phyloP scores from a whole-genome alignment of 2,888 invertebrate genomes.

The Latrodectus hesperus region DNA sequence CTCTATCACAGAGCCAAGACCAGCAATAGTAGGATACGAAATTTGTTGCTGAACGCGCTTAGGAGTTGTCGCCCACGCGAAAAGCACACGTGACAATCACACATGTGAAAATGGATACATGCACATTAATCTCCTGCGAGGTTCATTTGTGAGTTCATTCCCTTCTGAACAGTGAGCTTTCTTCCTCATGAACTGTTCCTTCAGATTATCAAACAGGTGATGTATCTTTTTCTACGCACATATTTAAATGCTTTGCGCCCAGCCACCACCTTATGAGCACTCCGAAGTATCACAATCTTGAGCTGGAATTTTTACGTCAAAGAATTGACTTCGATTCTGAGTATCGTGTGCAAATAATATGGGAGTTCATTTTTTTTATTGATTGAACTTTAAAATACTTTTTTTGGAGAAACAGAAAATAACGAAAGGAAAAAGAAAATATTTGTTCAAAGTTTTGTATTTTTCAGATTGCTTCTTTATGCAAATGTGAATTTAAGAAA shows the following conservation, averaged over 20 bases:
- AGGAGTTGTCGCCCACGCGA: background rate
- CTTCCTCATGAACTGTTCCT: background rate
- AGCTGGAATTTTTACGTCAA: no score
- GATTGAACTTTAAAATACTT: no score
- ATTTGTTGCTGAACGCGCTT: constrained; percentile 1
- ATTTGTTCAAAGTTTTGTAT: no score
- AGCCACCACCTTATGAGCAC: no score
- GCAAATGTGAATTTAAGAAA: no score
- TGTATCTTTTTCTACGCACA: background rate
- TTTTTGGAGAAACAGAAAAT: no score
- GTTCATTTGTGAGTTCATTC: background rate
- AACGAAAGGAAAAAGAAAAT: no score
- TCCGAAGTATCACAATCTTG: no score
- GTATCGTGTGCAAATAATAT: no score
- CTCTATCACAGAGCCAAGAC: background rate
- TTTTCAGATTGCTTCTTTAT: no score
- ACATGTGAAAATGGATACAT: background rate
- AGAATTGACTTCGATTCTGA: no score
- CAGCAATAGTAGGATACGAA: background rate
- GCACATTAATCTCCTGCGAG: background rate
- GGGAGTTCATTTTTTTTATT: no score
- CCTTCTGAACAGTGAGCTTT: background rate
- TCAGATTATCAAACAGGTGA: background rate
- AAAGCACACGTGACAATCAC: constrained; percentile 1
- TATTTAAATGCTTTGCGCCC: background rate